These are phyloP conservation scores for Ptychodera flava DNA, from an alignment of 35 echinoderm and acorn worm species.

Conservation along the genomic window DNA sequence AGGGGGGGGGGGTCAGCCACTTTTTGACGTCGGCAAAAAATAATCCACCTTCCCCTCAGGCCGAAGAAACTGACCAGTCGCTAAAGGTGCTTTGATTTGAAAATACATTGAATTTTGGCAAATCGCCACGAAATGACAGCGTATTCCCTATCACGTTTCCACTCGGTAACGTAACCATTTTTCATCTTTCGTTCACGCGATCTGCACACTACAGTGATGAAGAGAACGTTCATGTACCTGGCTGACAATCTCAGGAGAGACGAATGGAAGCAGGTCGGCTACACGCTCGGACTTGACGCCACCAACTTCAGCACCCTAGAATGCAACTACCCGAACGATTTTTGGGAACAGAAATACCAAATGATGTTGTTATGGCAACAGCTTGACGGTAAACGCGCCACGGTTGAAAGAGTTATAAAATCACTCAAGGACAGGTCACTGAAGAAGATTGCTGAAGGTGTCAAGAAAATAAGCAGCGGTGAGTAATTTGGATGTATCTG, in stretches of 20 bases:
- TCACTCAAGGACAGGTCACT: background rate
- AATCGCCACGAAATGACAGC: no score
- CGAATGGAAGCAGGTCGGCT: background rate
- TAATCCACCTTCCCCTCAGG: no score
- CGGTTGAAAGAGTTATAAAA: background rate
- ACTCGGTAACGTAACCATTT: no score
- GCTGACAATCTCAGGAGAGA: background rate
- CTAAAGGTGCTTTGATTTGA: no score
- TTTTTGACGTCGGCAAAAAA: no score
- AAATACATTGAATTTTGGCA: no score
- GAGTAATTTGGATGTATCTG: no score
- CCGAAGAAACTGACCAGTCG: no score
- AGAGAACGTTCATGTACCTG: background rate
- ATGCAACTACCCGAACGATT: background rate
- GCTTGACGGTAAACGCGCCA: background rate
- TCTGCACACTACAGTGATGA: background rate
- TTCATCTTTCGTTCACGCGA: no score
- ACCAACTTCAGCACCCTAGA: background rate
- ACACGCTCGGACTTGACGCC: background rate
- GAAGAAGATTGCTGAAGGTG: background rate
- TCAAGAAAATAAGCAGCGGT: background rate
- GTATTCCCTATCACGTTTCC: no score
- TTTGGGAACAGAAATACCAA: background rate
- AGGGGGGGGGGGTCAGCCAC: no score
- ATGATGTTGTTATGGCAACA: background rate